phyloP scores from a whole-genome alignment of 2,888 invertebrate genomes.

The Sphaerophoria taeniata region DNA sequence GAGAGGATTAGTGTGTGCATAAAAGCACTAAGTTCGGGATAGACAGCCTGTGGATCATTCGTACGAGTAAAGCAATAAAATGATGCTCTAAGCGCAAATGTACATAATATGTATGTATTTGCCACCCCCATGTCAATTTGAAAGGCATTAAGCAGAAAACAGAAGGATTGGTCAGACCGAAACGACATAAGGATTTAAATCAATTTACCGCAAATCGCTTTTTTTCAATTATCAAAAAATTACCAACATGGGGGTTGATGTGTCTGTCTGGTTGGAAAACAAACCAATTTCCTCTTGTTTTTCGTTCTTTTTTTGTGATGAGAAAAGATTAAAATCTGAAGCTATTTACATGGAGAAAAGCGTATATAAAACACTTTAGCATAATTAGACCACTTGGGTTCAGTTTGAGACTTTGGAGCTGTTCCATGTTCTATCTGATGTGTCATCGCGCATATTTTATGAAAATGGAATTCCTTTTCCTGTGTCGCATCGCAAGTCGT shows the following conservation, averaged over 20 bases:
- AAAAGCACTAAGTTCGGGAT: neutral
- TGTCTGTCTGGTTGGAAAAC: neutral
- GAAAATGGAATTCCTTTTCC: slow-evolving; percentile 58
- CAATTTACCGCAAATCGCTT: slow-evolving; percentile 54
- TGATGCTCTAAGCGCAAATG: slow-evolving; percentile 9
- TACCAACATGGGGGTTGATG: neutral
- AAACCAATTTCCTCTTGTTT: slow-evolving; percentile 23
- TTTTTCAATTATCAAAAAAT: slow-evolving; percentile 39
- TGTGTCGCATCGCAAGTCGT: slow-evolving; percentile 23
- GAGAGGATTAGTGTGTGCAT: neutral
- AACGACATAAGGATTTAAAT: slow-evolving; percentile 4
- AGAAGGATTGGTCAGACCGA: neutral
- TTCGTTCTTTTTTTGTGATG: no score
- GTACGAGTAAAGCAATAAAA: slow-evolving; percentile 4
- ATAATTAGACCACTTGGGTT: slow-evolving; percentile 62
- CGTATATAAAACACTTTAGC: slow-evolving; percentile 35
- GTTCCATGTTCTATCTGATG: slow-evolving; percentile 31
- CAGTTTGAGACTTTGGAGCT: neutral
- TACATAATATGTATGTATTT: neutral
- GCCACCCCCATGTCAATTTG: slow-evolving; percentile 28
- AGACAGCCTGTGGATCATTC: neutral
- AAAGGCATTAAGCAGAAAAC: no score
- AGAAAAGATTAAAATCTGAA: slow-evolving; percentile 55
- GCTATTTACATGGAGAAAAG: slow-evolving; percentile 23
- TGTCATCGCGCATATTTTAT: slow-evolving; percentile 61